Base-by-base conservation (phyloP, 2,797 vertebrate species). In the Varecia variegata region DNA sequence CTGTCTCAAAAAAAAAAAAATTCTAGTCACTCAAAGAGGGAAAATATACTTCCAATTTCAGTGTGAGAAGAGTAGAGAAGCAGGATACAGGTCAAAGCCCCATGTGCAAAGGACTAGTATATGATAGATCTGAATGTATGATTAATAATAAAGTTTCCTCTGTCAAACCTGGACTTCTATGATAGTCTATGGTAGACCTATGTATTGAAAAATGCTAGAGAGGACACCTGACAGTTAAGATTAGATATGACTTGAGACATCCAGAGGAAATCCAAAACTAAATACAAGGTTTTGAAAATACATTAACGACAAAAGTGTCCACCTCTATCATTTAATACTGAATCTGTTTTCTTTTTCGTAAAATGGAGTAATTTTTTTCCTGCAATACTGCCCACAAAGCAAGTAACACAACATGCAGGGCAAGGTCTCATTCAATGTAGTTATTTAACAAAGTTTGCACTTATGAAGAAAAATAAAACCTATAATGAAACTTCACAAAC, bases 391-490 rank as follows among this genome's bases (percentile, higher is more conserved):
- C 40, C 45, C n/a, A 65, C 8, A 68, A 71, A 87, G 43, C 40
- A 92, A 50, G 52, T 68, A 32, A 84, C 40, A 83, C 2, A 68
- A 32, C 43, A 60, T 21, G 20, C 32, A 32, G 40, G 67, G 20
- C 50, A 90, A 77, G 54, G 45, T 68, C 12, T 88, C 73, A 89
- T 58, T 56, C 43, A 93, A 77, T 30, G 43, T 25, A 47, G 25
- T 8, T 54, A 83, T 35, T 90, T 84, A 90, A 92, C 52, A 38
- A 73, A 88, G 21, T 83, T 18, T 86, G 32, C 21, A 79, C 35
- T 74, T n/a, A 93, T 1, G 79, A 65, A 81, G 50, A 88, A 84
- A 87, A 91, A 86, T 70, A 60, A 94, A 93, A 56, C 43, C 67
- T 82, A 30, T 8, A 95, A 4, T 15, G 25, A 80, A 71, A 38